These are phyloP conservation scores for Antrozous pallidus DNA, from an alignment of 2,797 vertebrate genomes.

Conservation along the genomic window DNA sequence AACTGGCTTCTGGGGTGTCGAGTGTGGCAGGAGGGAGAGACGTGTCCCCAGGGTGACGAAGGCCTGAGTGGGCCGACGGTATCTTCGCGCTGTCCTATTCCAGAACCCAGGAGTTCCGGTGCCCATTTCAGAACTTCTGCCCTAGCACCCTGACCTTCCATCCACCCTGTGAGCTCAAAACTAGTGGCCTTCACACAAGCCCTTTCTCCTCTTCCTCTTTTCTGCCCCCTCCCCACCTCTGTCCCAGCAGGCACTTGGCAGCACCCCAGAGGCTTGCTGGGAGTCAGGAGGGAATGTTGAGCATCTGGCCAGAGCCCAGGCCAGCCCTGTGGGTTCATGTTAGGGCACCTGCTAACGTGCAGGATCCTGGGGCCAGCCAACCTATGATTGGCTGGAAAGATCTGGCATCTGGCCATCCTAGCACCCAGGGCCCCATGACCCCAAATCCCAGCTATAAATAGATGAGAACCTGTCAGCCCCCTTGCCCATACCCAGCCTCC, in stretches of 20 bases:
- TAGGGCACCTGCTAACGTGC: slow-evolving; percentile 73
- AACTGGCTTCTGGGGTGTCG: not conserved
- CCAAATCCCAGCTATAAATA: slow-evolving; percentile 62
- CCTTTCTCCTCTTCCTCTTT: slow-evolving; percentile 2
- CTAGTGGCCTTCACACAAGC: slow-evolving; percentile 47
- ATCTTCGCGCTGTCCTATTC: not conserved
- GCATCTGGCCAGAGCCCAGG: slow-evolving; percentile 74
- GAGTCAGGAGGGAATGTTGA: slow-evolving; percentile 76
- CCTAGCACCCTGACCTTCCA: not conserved
- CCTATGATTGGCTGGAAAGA: slow-evolving; percentile 46
- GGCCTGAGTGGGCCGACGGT: not conserved
- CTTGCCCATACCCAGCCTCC: not conserved
- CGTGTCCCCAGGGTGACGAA: not conserved
- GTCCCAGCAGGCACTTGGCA: slow-evolving; percentile 69
- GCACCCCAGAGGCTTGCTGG: slow-evolving; percentile 69
- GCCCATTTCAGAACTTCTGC: not conserved
- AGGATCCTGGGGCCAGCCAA: slow-evolving; percentile 39
- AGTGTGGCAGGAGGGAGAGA: not conserved
- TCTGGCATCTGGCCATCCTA: not conserved
- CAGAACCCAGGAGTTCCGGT: not conserved
- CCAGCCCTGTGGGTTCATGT: slow-evolving; percentile 69
- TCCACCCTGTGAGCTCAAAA: not conserved
- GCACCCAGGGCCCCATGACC: slow-evolving; percentile 55
- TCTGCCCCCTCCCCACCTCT: not conserved
- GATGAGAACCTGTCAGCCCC: slow-evolving; percentile 53